Evolutionary conservation across 2,113 vertebrate genomes (phyloP).

Genomic region (Uria aalge): DNA sequence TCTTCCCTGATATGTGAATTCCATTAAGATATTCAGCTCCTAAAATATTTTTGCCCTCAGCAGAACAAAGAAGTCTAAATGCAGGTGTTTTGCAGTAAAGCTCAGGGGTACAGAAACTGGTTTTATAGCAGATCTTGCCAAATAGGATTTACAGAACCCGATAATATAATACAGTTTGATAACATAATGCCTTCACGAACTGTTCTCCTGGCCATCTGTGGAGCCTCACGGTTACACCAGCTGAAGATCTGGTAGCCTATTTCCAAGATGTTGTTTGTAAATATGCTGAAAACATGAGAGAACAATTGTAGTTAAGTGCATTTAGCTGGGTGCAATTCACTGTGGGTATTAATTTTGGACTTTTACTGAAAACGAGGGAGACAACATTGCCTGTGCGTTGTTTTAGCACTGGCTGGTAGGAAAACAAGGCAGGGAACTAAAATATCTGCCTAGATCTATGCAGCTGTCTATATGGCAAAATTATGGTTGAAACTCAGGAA

Average conservation of each 20-base stretch:
- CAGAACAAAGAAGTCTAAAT: slow-evolving; percentile 15
- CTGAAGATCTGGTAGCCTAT: slow-evolving; percentile 26
- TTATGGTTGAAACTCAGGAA: neutral
- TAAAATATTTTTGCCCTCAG: slow-evolving; percentile 36
- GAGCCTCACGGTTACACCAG: neutral
- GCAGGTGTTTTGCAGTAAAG: slow-evolving; percentile 39
- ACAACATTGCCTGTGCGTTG: neutral
- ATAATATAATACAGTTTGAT: neutral
- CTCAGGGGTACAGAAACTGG: slow-evolving; percentile 21
- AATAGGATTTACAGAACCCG: neutral
- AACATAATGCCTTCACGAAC: slow-evolving; percentile 5
- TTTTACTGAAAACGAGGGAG: neutral
- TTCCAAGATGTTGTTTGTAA: slow-evolving; percentile 49
- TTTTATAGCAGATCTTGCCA: slow-evolving; percentile 50
- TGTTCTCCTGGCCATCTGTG: slow-evolving; percentile 35
- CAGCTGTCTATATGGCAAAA: neutral
- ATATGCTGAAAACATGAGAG: slow-evolving; percentile 20
- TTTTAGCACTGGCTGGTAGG: neutral
- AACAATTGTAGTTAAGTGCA: slow-evolving; percentile 4
- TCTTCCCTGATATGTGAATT: slow-evolving; percentile 27
- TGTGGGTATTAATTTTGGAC: neutral
- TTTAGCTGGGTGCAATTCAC: slow-evolving; percentile 5
- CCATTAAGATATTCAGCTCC: slow-evolving; percentile 22
- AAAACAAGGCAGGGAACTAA: neutral
- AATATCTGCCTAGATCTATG: neutral